phyloP scores from a whole-genome alignment of 1,140 invertebrate genomes.

The Drosophila mayri region DNA sequence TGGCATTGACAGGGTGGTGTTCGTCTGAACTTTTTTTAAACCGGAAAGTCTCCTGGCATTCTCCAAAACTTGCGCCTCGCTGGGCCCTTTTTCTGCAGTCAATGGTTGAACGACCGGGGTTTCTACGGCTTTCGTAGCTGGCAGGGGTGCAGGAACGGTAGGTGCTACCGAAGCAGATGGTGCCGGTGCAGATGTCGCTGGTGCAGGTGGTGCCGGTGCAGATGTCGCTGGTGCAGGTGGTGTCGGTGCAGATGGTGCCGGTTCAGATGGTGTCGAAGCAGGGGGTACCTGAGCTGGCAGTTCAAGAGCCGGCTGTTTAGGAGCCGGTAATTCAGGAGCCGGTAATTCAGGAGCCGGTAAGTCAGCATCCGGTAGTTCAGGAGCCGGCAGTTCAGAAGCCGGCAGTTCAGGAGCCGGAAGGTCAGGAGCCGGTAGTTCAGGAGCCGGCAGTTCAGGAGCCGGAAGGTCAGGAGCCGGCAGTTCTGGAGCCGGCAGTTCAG shows the following conservation, averaged over 20 bases:
- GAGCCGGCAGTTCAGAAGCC: background rate
- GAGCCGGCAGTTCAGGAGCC: background rate
- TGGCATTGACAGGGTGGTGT: slow-evolving; percentile 7
- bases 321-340: too few species aligned
- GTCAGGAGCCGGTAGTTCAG: background rate
- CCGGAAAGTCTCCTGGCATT: background rate
- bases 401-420: background rate
- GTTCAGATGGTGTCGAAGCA: background rate
- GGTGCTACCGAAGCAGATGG: background rate
- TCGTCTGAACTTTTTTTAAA: background rate
- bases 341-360: too few species aligned
- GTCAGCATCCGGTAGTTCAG: too few species aligned
- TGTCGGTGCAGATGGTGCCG: too few species aligned
- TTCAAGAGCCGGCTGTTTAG: too few species aligned
- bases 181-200: background rate
- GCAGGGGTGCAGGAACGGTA: background rate
- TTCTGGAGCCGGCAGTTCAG: background rate
- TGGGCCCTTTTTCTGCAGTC: background rate
- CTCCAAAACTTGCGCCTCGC: background rate
- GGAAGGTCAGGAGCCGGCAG: background rate
- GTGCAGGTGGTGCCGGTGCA: background rate
- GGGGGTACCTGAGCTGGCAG: too few species aligned
- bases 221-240: too few species aligned
- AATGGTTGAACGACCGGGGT: background rate
- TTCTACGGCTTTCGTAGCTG: background rate